phyloP scores from a whole-genome alignment of 2,113 vertebrate genomes.

The Aplodontia rufa region DNA sequence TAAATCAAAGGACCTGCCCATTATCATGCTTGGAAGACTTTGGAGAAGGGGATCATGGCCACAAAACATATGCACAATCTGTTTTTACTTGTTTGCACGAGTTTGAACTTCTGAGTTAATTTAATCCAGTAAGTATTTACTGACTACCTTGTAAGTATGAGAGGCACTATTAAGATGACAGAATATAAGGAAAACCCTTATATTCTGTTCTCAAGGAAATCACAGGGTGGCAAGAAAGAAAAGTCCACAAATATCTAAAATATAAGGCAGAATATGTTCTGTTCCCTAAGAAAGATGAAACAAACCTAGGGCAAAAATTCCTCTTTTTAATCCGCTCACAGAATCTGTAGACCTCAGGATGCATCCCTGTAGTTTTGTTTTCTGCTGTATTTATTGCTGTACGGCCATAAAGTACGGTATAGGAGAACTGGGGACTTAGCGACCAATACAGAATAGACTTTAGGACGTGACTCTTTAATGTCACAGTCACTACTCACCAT shows the following conservation, averaged over 20 bases:
- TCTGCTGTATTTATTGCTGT: background rate
- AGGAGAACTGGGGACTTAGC: background rate
- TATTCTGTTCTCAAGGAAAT: background rate
- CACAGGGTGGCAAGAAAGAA: background rate
- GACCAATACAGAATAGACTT: background rate
- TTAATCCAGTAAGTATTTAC: background rate
- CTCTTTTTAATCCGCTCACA: background rate
- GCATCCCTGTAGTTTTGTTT: background rate
- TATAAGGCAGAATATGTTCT: background rate
- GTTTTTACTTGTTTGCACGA: background rate
- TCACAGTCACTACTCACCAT: constrained; percentile 27
- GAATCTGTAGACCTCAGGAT: background rate
- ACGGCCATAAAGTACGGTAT: background rate
- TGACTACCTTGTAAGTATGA: constrained; percentile 16
- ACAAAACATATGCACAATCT: background rate
- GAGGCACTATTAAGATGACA: background rate
- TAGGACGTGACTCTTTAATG: constrained; percentile 15
- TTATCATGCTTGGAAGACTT: background rate
- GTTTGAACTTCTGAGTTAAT: constrained; percentile 28
- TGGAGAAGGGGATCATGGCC: background rate
- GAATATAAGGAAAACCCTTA: background rate
- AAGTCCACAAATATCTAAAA: background rate
- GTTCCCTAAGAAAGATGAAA: constrained; percentile 2
- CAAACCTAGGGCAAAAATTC: background rate
- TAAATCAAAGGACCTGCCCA: background rate